A percentile compares a stretch with the other conserved stretches of the same genome.
These are phyloP conservation scores for Leucosticte australis DNA, from an alignment of 2,113 vertebrate species.

Conservation along the genomic window DNA sequence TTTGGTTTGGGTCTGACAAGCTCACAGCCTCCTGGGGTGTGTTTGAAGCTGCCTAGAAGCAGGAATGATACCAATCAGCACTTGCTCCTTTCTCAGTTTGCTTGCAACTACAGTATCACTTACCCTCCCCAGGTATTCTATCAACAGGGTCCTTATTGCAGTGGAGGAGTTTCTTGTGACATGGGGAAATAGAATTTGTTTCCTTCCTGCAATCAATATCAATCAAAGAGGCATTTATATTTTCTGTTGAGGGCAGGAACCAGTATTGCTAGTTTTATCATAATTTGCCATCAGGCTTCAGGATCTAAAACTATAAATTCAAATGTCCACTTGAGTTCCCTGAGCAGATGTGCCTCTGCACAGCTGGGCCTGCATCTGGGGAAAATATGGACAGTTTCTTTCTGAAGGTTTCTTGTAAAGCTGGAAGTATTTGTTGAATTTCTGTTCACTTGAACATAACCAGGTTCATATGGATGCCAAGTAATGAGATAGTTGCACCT, in stretches of 20 bases:
- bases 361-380: constrained; percentile 59
- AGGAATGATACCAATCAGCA: not conserved
- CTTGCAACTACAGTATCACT: not conserved
- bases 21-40: not conserved
- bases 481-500: constrained; percentile 21
- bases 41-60: not conserved
- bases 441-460: not conserved
- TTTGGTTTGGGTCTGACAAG: not conserved
- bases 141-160: not conserved
- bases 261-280: constrained; percentile 9
- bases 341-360: constrained; percentile 23
- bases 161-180: not conserved
- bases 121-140: not conserved
- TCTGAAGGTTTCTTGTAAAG: constrained; percentile 28
- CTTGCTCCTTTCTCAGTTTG: not conserved
- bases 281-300: constrained; percentile 16
- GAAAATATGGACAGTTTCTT: not conserved
- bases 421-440: constrained; percentile 5
- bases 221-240: constrained; percentile 6
- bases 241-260: constrained; percentile 9
- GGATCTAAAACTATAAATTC: constrained; percentile 19
- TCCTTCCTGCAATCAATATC: constrained; percentile 42
- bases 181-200: not conserved
- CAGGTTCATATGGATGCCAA: not conserved
- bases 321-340: not conserved